Evolutionary conservation across 2,888 invertebrate genomes (phyloP), one percentile per base, ranked within the genome.

Genomic region (Coleophora flavipennella): DNA sequence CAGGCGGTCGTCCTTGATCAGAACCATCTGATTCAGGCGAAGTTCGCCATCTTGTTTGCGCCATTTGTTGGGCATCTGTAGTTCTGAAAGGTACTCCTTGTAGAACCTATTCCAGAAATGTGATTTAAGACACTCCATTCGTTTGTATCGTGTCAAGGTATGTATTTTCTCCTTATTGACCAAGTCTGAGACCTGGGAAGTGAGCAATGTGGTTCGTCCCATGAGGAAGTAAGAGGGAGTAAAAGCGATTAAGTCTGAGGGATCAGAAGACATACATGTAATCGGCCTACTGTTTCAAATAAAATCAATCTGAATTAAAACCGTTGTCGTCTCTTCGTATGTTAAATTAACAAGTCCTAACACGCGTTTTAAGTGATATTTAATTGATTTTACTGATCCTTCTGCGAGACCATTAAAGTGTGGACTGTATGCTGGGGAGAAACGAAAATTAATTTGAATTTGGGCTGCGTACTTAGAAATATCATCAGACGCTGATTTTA

Each of bases 61-160:
- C 49, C 49, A 49, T 27, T 44, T 44, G 14, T 34, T 36, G 26
- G 44, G 41, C 10, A 42, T 41, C 36, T 50, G 50, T 12, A 50
- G 36, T 9, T 39, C 41, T 20, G 47, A 43, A 14, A 50, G 13
- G 29, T 46, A 46, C 10, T 49, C 46, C 26, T 29, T 29, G n/a
- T 38, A 35, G 43, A 43, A 49, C 9, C 44, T 25, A n/a, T 35
- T 33, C 49, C 49, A 49, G 29, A 49, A 43, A 13, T 39, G 40
- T 29, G 43, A 44, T n/a, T 36, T 35, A 1, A 46, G 27, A 13
- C 40, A 32, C 26, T 46, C 43, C 10, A 46, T 13, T 25, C 42
- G 31, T 25, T 46, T 31, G 35, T 42, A 49, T 9, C 34, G 14
- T 11, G 14, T 9, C n/a, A 34, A 10, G 10, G 20, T 34, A 12